phyloP scores from a whole-genome alignment of 2,113 vertebrate genomes.

The Barbus barbus region DNA sequence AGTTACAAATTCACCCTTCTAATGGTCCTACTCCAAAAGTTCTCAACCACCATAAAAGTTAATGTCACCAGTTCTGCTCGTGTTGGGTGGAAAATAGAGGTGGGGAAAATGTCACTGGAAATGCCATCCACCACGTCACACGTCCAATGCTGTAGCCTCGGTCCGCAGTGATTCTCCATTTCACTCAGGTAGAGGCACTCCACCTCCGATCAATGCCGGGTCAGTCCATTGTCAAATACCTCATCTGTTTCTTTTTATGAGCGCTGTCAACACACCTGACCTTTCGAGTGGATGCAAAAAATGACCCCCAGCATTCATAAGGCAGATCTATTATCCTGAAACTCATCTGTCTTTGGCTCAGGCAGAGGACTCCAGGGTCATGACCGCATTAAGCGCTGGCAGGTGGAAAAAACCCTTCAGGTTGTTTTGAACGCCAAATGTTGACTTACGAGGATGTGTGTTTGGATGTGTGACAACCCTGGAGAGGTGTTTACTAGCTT shows the following conservation, averaged over 20 bases:
- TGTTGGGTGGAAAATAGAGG: slow-evolving; percentile 21
- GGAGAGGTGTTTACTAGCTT: slow-evolving; percentile 41
- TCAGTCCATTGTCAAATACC: slow-evolving; percentile 41
- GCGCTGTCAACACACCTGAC: slow-evolving; percentile 45
- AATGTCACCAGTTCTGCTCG: slow-evolving; percentile 15
- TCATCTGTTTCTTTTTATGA: slow-evolving; percentile 49
- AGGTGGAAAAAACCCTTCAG: background rate
- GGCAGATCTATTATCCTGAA: slow-evolving; percentile 38
- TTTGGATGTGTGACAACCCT: slow-evolving; percentile 14
- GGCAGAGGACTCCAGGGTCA: slow-evolving; percentile 19
- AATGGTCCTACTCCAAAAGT: slow-evolving; percentile 8
- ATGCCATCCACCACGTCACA: slow-evolving; percentile 44
- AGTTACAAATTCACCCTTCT: background rate
- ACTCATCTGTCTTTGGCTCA: slow-evolving; percentile 28
- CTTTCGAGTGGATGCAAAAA: slow-evolving; percentile 45
- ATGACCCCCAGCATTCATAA: slow-evolving; percentile 38
- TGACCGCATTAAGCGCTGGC: slow-evolving; percentile 30
- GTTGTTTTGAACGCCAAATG: slow-evolving; percentile 28
- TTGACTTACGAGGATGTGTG: slow-evolving; percentile 28
- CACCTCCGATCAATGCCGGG: slow-evolving; percentile 31
- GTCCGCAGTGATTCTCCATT: slow-evolving; percentile 11
- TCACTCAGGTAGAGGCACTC: slow-evolving; percentile 6
- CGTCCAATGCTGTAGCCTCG: slow-evolving; percentile 1
- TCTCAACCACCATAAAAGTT: slow-evolving; percentile 37
- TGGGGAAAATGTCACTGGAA: slow-evolving; percentile 48